phyloP scores from a whole-genome alignment of 2,888 invertebrate species.

The Callyntrura sp. region DNA sequence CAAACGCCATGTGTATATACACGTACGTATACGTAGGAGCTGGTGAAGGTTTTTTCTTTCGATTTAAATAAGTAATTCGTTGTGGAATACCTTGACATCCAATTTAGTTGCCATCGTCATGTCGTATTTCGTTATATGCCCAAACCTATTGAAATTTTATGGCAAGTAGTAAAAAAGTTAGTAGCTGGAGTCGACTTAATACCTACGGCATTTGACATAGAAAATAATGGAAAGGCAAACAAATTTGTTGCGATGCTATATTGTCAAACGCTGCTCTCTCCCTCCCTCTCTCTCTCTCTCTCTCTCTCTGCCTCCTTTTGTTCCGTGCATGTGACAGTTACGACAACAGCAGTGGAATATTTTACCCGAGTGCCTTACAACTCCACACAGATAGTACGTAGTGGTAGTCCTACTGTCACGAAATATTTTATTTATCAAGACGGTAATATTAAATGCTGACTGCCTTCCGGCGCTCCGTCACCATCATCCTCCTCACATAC shows the following conservation, averaged over 20 bases:
- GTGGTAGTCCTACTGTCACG: background rate
- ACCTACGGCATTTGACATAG: background rate
- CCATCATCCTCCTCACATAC: background rate
- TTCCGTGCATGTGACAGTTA: background rate
- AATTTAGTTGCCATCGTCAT: background rate
- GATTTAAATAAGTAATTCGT: background rate
- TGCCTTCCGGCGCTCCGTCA: background rate
- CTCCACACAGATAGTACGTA: background rate
- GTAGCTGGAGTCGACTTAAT: background rate
- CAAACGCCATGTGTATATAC: background rate
- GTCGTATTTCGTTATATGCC: no score
- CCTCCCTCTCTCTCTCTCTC: no score
- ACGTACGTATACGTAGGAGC: background rate
- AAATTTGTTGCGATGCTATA: background rate
- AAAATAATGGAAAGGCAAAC: background rate
- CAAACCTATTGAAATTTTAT: background rate
- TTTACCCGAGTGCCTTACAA: background rate
- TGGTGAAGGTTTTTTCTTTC: slow-evolving; percentile 7
- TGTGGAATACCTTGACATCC: slow-evolving; percentile 34
- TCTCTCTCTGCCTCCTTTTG: no score
- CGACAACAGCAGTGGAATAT: background rate
- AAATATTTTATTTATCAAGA: slow-evolving; percentile 11
- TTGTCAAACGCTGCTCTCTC: background rate
- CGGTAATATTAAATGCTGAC: background rate
- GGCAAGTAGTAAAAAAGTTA: background rate